phyloP scores from a whole-genome alignment of 2,113 vertebrate species.

The Anas platyrhynchos region DNA sequence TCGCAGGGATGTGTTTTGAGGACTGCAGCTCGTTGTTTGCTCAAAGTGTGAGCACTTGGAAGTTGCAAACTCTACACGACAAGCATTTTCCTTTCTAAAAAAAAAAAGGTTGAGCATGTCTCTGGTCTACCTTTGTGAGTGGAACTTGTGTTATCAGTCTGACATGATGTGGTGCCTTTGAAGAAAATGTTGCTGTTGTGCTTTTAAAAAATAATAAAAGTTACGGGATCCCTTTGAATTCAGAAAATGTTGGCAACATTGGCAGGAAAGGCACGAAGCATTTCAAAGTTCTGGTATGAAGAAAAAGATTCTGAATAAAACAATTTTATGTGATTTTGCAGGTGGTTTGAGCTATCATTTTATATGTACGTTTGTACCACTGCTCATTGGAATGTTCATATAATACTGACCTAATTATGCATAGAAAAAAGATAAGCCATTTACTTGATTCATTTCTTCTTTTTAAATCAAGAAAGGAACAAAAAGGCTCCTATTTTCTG shows the following conservation, averaged over 20 bases:
- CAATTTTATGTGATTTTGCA: slow-evolving; percentile 89
- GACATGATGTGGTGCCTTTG: slow-evolving; percentile 65
- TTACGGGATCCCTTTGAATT: slow-evolving; percentile 79
- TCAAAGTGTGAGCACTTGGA: slow-evolving; percentile 45
- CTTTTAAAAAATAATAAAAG: slow-evolving; percentile 75
- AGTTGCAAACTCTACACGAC: slow-evolving; percentile 68
- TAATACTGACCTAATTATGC: slow-evolving; percentile 90
- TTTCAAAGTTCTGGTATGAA: slow-evolving; percentile 84
- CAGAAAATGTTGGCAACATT: slow-evolving; percentile 76
- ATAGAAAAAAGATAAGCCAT: slow-evolving; percentile 88
- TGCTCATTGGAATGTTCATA: slow-evolving; percentile 89
- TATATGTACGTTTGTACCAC: slow-evolving; percentile 87
- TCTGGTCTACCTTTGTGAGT: slow-evolving; percentile 70
- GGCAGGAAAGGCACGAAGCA: slow-evolving; percentile 79
- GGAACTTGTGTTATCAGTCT: slow-evolving; percentile 51
- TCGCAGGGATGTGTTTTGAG: neutral
- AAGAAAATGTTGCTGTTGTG: slow-evolving; percentile 59
- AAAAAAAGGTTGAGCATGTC: neutral
- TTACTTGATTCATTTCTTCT: slow-evolving; percentile 90
- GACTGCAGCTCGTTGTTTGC: neutral
- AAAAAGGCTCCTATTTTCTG: slow-evolving; percentile 92
- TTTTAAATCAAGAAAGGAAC: slow-evolving; percentile 89
- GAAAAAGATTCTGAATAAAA: slow-evolving; percentile 86
- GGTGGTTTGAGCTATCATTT: slow-evolving; percentile 89
- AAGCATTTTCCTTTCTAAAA: slow-evolving; percentile 29